These are phyloP conservation scores for Periparus ater DNA, from an alignment of 2,797 vertebrate genomes.

Conservation along the genomic window DNA sequence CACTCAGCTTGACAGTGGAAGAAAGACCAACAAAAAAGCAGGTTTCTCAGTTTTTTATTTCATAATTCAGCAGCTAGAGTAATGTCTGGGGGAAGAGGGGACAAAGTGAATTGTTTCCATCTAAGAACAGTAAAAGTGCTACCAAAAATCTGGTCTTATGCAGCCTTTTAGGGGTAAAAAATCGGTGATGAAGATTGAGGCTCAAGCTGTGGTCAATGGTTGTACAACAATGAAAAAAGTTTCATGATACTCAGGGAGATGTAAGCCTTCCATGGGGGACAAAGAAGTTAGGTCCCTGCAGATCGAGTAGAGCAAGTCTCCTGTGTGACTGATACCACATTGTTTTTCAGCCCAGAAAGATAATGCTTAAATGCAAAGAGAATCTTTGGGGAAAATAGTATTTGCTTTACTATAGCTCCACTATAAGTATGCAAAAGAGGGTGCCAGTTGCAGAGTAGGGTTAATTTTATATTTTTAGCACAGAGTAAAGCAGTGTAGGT, in stretches of 20 bases:
- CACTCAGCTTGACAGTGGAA: background rate
- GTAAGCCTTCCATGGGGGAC: background rate
- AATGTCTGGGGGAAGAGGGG: background rate
- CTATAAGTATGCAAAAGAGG: background rate
- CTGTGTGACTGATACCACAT: background rate
- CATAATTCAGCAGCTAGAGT: background rate
- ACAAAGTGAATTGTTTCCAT: background rate
- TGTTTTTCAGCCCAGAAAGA: background rate
- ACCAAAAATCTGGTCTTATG: background rate
- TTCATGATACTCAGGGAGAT: background rate
- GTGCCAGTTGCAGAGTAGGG: background rate
- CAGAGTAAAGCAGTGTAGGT: background rate
- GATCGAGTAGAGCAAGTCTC: background rate
- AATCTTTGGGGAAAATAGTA: background rate
- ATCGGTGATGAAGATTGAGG: background rate
- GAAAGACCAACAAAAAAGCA: background rate
- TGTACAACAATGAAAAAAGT: background rate
- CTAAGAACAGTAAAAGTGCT: background rate
- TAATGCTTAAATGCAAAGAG: background rate
- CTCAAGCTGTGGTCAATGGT: background rate
- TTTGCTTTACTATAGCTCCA: background rate
- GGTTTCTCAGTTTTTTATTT: background rate
- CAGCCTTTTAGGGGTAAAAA: background rate
- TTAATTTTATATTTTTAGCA: background rate
- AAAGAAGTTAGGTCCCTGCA: background rate